Conservation (phyloP, 64 coral and sea anemone genomes). For the Anthopleura sola region DNA sequence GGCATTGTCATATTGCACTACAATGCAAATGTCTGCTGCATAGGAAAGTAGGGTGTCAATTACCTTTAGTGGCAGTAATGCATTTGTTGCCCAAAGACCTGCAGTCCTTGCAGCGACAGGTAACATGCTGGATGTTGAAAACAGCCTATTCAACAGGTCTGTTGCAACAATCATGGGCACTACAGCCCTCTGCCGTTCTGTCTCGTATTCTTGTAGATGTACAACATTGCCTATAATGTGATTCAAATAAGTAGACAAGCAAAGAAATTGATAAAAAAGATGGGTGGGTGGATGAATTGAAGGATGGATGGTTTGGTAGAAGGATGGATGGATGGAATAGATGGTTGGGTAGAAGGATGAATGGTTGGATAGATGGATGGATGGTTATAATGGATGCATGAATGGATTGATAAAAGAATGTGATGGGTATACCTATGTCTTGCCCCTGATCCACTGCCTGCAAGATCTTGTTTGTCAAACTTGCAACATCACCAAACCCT, state of each 20-base stretch:
- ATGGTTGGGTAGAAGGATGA: no score
- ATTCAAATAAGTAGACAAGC: background rate
- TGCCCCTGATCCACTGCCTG: conserved; percentile 73
- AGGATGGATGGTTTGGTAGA: background rate
- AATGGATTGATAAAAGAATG: no score
- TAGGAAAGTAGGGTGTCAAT: background rate
- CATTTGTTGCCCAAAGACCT: conserved; percentile 70
- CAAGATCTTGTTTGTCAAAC: conserved; percentile 66
- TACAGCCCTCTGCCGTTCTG: conserved; percentile 73
- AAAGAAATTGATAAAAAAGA: no score
- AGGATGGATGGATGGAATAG: background rate
- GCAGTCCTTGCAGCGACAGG: conserved; percentile 72
- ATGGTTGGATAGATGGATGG: no score
- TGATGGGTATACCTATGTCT: conserved; percentile 61
- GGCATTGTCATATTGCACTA: no score
- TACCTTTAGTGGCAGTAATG: conserved; percentile 78
- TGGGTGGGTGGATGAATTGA: background rate
- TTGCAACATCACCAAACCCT: conserved; percentile 90
- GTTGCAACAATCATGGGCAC: conserved; percentile 83
- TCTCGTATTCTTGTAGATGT: conserved; percentile 89
- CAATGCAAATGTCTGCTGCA: no score
- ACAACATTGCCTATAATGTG: conserved; percentile 52
- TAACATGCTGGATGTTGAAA: conserved; percentile 73
- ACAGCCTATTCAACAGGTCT: conserved; percentile 82
- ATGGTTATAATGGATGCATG: background rate